Conservation (phyloP, 1,140 invertebrate species). For the Rhysida immarginata region DNA sequence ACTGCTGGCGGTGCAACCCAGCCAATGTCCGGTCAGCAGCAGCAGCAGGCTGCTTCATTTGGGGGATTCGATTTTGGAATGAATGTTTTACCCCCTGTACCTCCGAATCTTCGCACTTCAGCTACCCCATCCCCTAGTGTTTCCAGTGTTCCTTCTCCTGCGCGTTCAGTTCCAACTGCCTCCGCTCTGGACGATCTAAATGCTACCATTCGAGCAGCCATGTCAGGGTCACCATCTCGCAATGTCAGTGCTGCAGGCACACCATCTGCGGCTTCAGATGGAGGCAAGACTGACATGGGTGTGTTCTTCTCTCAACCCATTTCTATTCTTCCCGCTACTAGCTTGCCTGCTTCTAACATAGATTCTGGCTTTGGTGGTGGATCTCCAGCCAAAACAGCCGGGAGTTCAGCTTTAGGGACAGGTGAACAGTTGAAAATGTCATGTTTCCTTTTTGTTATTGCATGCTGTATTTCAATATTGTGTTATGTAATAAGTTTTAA, state of each 20-base stretch:
- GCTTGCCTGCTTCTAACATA: neutral
- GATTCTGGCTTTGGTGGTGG: neutral
- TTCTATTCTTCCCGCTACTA: neutral
- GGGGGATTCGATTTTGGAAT: slow-evolving; percentile 27
- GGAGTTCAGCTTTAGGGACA: neutral
- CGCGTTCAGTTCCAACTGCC: neutral
- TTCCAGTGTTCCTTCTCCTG: slow-evolving; percentile 6
- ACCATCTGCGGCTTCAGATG: neutral
- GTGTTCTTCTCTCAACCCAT: neutral
- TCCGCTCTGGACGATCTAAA: slow-evolving; percentile 51
- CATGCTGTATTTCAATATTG: no score
- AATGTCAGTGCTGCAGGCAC: slow-evolving; percentile 2
- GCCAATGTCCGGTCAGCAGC: slow-evolving; percentile 29
- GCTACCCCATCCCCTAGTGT: slow-evolving; percentile 22
- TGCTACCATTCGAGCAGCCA: slow-evolving; percentile 47
- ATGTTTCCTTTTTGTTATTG: neutral
- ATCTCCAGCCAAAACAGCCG: neutral
- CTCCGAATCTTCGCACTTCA: slow-evolving; percentile 22
- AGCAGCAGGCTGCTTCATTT: slow-evolving; percentile 12
- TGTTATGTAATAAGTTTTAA: no score
- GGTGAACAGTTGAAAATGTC: neutral
- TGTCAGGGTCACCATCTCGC: slow-evolving; percentile 43
- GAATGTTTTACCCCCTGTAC: slow-evolving; percentile 19
- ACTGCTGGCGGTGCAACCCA: slow-evolving; percentile 31
- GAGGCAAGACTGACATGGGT: neutral